Base-by-base conservation (phyloP, 2,113 vertebrate genomes). In the Pteronura brasiliensis region DNA sequence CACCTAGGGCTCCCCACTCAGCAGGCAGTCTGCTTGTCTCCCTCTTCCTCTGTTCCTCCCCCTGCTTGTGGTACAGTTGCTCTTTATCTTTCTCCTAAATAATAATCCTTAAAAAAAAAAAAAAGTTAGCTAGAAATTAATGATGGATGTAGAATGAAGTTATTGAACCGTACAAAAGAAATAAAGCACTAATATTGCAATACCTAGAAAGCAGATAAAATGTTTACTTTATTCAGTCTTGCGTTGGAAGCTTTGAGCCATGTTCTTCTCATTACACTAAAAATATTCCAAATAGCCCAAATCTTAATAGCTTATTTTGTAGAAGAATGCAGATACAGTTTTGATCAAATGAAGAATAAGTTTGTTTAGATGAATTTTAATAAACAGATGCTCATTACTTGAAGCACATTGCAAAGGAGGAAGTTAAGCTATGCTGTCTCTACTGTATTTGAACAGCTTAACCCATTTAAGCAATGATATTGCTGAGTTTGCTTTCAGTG, bases 191-290 rank as follows among this genome's bases (percentile, higher is more conserved):
- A 52, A 23, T 10, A 44, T 49, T 65, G 13, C 79, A 55, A 49
- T 44, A 80, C 80, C 67, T 97, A 57, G 59, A 93, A 94, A 93
- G 93, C 65, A 89, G 81, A 59, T 23, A 18, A 44, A 57, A 11
- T 59, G 34, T 90, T 96, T 59, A 10, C 20, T 80, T 86, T 52
- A 52, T 80, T 21, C 63, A 86, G 31, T 80, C 49, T 79, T 49
- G 1, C 4, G 1, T 95, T n/a, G 57, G 42, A 31, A 74, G 10
- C 57, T 90, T 76, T 83, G 61, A 71, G n/a, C 76, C 63, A 17
- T 74, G 12, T 74, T 93, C 42, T 96, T 90, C 12, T 94, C n/a
- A 80, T 74, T 95, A 83, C 49, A 15, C 49, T 95, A 55, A 90
- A 87, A 94, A 81, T 95, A 76, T 42, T 29, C 88, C 74, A 84